Percentiles rank a stretch among this genome's conserved stretches.
Evolutionary conservation across 2,888 invertebrate species (phyloP).

Genomic region (Melanostoma mellinum): DNA sequence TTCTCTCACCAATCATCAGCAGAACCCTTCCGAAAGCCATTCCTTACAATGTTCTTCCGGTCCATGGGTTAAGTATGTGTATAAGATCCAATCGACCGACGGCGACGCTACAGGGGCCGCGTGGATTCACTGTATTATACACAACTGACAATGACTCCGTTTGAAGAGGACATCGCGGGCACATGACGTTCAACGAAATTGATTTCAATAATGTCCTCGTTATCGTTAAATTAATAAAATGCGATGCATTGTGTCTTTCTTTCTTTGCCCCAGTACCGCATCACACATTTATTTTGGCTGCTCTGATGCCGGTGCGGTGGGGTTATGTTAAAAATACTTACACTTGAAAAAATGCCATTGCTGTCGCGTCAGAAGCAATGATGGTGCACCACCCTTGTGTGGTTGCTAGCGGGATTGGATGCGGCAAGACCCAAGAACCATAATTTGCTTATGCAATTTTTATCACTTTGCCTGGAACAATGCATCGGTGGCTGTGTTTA

Average conservation of each 20-base stretch:
- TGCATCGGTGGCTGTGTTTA: conserved; percentile 27
- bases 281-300: neutral
- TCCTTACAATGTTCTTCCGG: conserved; percentile 68
- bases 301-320: too few species aligned
- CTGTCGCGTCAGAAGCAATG: conserved; percentile 20
- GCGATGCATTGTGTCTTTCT: conserved; percentile 54
- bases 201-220: conserved; percentile 71
- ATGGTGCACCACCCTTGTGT: conserved; percentile 6
- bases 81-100: conserved; percentile 1
- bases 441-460: conserved; percentile 64
- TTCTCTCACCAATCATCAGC: conserved; percentile 47
- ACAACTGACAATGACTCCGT: conserved; percentile 42
- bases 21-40: conserved; percentile 58
- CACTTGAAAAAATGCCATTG: conserved; percentile 31
- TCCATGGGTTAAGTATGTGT: conserved; percentile 52
- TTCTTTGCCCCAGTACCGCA: conserved; percentile 10
- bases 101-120: too few species aligned
- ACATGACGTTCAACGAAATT: conserved; percentile 55
- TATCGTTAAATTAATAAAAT: conserved; percentile 71
- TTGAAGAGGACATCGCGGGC: conserved; percentile 1
- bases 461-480: conserved; percentile 47
- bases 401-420: conserved; percentile 26
- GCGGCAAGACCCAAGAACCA: conserved; percentile 47
- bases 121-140: neutral
- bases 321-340: conserved; percentile 3